Evolutionary conservation across 2,888 invertebrate species (phyloP), one percentile per base, ranked within the genome.

Genomic region (Lasioglossum figueresi): DNA sequence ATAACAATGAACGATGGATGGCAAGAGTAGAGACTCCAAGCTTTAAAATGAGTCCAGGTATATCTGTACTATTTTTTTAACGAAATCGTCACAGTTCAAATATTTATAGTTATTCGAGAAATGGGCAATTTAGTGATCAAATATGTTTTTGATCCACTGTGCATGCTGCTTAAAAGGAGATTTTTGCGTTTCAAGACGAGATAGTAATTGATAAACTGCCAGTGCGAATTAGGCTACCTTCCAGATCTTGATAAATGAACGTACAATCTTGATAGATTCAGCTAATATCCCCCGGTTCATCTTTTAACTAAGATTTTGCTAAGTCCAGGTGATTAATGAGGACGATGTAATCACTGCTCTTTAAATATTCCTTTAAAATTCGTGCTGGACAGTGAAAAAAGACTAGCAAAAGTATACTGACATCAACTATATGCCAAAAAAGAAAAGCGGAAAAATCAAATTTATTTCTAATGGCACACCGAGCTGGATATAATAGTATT

Each of bases 241-340:
- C 59, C 59, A 74, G 82, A 81, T 59, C 59, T 59, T 27, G 72
- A 59, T 79, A 59, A 59, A 59, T 59, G n/a, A 59, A 27, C 59
- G 59, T 59, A 59, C 27, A 59, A 59, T 31, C 27, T 59, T 59
- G 59, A 59, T 59, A 59, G 59, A 59, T 59, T 16, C 59, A 59
- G 59, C 59, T 59, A 59, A 59, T 31, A 59, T 59, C 59, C 27
- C 4, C 59, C 59, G 27, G 59, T 27, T 59, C 59, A 59, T 59
- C 59, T 59, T 59, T 59, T 59, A 59, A 27, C 59, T 27, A 59
- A 59, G 27, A 59, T 59, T 59, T 59, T 27, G 59, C 59, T 59
- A 59, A 59, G 59, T 14, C 27, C 59, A 27, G 59, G 12, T 59
- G 59, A 59, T 59, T 59, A 59, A 59, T 27, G 59, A 16, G 27